These are phyloP conservation scores for Ostrea edulis DNA, from an alignment of 1,140 invertebrate species.

Conservation along the genomic window DNA sequence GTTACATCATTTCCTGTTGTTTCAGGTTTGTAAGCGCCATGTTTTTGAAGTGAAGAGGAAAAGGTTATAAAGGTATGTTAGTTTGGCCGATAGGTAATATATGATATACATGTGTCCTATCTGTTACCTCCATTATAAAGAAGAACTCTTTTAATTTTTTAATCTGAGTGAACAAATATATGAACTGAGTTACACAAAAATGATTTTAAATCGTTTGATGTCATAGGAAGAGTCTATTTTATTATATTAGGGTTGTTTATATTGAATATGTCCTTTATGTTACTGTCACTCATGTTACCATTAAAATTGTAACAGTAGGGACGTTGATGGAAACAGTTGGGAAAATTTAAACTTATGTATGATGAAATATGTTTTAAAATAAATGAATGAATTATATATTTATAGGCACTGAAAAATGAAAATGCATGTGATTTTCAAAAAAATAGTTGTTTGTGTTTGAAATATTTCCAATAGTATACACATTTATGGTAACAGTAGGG, in stretches of 20 bases:
- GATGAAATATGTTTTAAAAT: too few species aligned
- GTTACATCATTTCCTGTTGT: not conserved
- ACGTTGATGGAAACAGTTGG: constrained; percentile 25
- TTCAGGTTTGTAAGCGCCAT: not conserved
- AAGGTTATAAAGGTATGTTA: not conserved
- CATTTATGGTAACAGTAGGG: constrained; percentile 38
- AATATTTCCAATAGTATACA: too few species aligned
- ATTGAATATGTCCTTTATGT: constrained; percentile 41
- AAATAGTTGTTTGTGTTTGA: too few species aligned
- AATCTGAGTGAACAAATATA: not conserved
- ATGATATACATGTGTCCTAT: constrained; percentile 16
- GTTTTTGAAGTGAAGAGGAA: not conserved
- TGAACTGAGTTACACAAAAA: not conserved
- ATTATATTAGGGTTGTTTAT: not conserved
- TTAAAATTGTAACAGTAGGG: constrained; percentile 41
- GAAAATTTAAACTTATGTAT: not conserved
- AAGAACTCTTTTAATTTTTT: not conserved
- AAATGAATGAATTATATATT: not conserved
- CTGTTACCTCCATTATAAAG: constrained; percentile 21
- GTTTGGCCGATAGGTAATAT: not conserved
- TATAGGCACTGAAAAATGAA: not conserved
- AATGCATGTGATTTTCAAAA: too few species aligned
- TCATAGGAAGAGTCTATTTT: not conserved
- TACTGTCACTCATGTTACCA: constrained; percentile 36
- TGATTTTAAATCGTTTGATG: not conserved